Conservation (phyloP, 1,140 invertebrate genomes). For the Protaetia brevitarsis region DNA sequence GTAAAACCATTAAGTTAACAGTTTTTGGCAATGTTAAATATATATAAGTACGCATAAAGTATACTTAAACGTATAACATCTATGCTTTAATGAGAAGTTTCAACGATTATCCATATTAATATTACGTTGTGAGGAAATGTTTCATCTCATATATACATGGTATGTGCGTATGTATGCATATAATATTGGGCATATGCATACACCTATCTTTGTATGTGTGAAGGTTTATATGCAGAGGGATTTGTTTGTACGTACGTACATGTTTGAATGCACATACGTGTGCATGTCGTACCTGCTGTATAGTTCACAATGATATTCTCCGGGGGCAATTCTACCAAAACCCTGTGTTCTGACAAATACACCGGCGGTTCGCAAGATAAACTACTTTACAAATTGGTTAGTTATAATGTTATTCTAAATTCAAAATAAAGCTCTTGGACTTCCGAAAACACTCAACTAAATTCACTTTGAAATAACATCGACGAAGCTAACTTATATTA, state of each 20-base stretch:
- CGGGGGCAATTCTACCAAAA: background rate
- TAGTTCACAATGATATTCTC: too few relatives aligned
- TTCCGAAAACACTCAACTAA: background rate
- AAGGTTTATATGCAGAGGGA: too few relatives aligned
- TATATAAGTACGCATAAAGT: background rate
- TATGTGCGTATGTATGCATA: background rate
- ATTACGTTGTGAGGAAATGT: background rate
- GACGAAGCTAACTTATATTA: background rate
- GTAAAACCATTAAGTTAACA: too few relatives aligned
- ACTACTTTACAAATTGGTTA: background rate
- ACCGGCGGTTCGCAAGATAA: background rate
- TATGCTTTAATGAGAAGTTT: background rate
- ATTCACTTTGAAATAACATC: conserved; percentile 8
- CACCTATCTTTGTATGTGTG: background rate
- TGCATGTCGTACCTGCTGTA: too few relatives aligned
- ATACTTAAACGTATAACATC: background rate
- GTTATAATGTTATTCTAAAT: conserved; percentile 22
- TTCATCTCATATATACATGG: background rate
- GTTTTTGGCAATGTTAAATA: background rate
- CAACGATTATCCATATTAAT: background rate
- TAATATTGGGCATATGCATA: background rate
- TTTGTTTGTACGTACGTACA: too few relatives aligned
- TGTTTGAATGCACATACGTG: too few relatives aligned
- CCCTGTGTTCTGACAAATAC: background rate
- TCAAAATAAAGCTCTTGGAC: conserved; percentile 15